Evolutionary conservation across 2,797 vertebrate genomes (phyloP).

Genomic region (Oophaga sylvatica): DNA sequence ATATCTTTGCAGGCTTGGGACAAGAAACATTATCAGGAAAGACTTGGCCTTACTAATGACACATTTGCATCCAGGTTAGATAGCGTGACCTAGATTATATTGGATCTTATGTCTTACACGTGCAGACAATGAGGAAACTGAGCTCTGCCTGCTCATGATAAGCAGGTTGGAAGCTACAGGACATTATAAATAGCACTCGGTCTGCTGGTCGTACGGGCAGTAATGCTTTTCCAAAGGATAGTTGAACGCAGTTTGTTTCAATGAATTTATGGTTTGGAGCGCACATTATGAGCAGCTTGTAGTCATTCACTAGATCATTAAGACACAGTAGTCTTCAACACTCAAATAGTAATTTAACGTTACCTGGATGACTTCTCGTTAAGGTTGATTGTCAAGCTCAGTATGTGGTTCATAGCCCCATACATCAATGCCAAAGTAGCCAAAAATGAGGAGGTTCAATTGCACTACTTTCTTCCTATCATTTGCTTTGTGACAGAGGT

Average conservation of each 20-base stretch:
- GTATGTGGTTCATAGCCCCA: not conserved
- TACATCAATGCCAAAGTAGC: not conserved
- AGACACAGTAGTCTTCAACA: not conserved
- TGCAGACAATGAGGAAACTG: not conserved
- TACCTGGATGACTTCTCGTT: not conserved
- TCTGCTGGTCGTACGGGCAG: not conserved
- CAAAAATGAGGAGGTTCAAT: not conserved
- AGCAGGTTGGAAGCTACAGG: slow-evolving; percentile 21
- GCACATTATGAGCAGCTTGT: not conserved
- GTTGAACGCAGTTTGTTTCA: not conserved
- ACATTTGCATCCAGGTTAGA: slow-evolving; percentile 29
- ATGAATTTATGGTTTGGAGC: not conserved
- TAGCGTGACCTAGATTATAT: slow-evolving; percentile 36
- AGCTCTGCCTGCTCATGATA: slow-evolving; percentile 10
- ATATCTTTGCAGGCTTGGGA: not conserved
- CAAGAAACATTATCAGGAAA: slow-evolving; percentile 1
- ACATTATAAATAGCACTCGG: not conserved
- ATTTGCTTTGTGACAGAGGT: not conserved
- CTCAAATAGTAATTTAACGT: slow-evolving; percentile 17
- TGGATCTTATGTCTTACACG: slow-evolving; percentile 10
- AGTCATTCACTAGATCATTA: slow-evolving; percentile 13
- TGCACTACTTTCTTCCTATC: not conserved
- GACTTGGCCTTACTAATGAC: not conserved
- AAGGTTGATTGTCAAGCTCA: not conserved
- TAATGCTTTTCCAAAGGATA: not conserved